Base-by-base conservation (phyloP, 2,113 vertebrate species). In the Aythya baeri region DNA sequence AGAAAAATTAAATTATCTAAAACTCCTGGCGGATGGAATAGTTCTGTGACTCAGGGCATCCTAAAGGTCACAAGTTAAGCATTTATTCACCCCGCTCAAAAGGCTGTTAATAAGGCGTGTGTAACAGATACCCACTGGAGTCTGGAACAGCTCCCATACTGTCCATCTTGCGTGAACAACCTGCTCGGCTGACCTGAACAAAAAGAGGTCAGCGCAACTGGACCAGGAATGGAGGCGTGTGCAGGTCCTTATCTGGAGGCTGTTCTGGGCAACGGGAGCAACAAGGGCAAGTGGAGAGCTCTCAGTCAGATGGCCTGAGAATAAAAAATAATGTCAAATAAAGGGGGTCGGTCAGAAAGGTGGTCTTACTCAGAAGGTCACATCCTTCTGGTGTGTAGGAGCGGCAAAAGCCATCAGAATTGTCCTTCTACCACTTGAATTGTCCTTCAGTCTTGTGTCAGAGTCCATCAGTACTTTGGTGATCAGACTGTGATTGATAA, bases 241-340 rank as follows among this genome's bases (percentile, higher is more conserved):
- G 26, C 25, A 2, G 5, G 18, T 23, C 27, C 23, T 9, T 10
- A 3, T 27, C 29, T 38, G 23, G 2, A 0, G 7, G 29, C 31
- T 11, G 21, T 23, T 54, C 23, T 15, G 22, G 27, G 63, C 68
- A 13, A 4, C 8, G 32, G 44, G 29, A 54, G n/a, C 57, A 75
- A 25, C 17, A 3, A 4, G 75, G 18, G 34, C 5, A 44, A 78
- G 29, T 27, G 16, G n/a, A 21, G 55, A 84, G 26, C 68, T 61
- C 52, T 57, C 26, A 8, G 41, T 21, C 68, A 50, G 62, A 43
- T 58, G 67, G 83, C 57, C n/a, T 0, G 3, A 3, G 5, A 11
- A 26, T 21, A 67, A 50, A 41, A n/a, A 65, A 13, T 8, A 3
- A 29, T 2, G 1, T 66, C n/a, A 55, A 38, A 71, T 94, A 29